Percentiles rank a stretch among this genome's conserved stretches.
Conservation (phyloP, 2,797 vertebrate species). For the Rhinichthys osculus region DNA sequence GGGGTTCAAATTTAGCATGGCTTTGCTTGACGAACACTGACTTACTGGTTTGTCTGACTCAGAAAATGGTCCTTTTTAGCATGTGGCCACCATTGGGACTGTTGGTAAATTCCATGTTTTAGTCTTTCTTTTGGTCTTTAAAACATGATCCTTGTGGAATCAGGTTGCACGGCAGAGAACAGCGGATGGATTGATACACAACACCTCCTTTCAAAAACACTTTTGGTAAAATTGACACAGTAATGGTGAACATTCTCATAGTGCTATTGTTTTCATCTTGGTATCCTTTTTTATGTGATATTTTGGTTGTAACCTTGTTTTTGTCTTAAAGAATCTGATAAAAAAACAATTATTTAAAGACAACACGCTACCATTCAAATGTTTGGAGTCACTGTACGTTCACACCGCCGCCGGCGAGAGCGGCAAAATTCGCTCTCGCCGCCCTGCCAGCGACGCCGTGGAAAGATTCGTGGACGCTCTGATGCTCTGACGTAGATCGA, state of each 20-base stretch:
- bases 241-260: not conserved
- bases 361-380: not conserved
- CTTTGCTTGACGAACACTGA: slow-evolving; percentile 27
- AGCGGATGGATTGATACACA: not conserved
- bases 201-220: not conserved
- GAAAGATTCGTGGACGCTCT: too few species aligned
- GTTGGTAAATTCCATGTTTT: slow-evolving; percentile 19
- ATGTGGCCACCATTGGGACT: not conserved
- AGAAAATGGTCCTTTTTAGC: not conserved
- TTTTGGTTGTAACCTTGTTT: not conserved
- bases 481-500: too few species aligned
- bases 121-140: slow-evolving; percentile 25
- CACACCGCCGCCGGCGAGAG: too few species aligned
- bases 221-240: not conserved
- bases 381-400: not conserved
- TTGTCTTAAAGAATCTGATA: not conserved
- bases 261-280: not conserved
- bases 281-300: not conserved
- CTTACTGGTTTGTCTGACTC: not conserved
- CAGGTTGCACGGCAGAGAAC: slow-evolving; percentile 3
- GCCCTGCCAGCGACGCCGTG: too few species aligned
- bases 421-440: too few species aligned
- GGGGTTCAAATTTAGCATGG: slow-evolving; percentile 27
- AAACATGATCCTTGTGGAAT: slow-evolving; percentile 19
- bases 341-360: not conserved